Evolutionary conservation across 2,113 vertebrate genomes (phyloP), one percentile per base, ranked within the genome.

Genomic region (Elephantulus edwardii): DNA sequence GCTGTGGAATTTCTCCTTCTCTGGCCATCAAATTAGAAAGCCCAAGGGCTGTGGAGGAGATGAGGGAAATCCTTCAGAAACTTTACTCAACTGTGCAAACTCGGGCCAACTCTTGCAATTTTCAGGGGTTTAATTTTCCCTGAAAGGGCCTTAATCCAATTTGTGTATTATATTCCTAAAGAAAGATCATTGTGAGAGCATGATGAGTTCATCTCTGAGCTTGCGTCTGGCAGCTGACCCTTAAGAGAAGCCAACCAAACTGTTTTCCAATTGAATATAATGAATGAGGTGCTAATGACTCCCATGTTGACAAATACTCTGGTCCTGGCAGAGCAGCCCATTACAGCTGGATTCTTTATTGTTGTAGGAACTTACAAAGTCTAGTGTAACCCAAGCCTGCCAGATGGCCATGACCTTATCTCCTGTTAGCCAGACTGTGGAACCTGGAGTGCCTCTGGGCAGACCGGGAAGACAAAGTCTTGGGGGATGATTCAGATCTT

Each of bases 211-310:
- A 54, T 86, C 42, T 91, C 75, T 70, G 58, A 78, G 64, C 81
- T 80, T 91, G 68, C 28, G 40, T 96, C 78, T 92, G 86, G 82
- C 78, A 94, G 86, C 81, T 85, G 85, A 91, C 28, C 79, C 75
- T 93, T 78, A 56, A 70, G 75, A 77, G 58, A 89, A 79, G 93
- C 90, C 88, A 95, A 85, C 68, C 33, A 75, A 75, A 86, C 52
- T 56, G 12, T 93, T 91, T 89, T 91, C 83, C 71, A 90, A 8
- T 75, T 91, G 85, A 79, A 84, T 91, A 95, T 91, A 95, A 93
- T 77, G 88, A 94, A 93, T 87, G 93, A 91, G 50, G 87, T 86
- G 83, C 71, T 95, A 91, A 95, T 82, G 81, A 89, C 74, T 94
- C 84, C 91, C 92, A 75, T 68, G 84, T 89, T 93, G 89, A 86